Conservation (phyloP, 1,140 invertebrate genomes). For the Drosophila baimaii region DNA sequence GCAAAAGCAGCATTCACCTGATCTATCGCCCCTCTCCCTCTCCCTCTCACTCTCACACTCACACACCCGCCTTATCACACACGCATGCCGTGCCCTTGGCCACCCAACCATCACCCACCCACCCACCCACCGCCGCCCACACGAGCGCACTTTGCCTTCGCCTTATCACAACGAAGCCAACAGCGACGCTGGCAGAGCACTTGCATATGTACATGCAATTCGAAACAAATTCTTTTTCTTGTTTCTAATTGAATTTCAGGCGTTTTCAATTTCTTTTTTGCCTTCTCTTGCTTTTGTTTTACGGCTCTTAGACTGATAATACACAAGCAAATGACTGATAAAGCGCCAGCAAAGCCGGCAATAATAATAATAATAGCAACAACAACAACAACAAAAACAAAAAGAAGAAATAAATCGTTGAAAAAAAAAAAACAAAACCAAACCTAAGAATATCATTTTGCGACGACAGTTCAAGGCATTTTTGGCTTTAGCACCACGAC, state of each 20-base stretch:
- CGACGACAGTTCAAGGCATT: conserved; percentile 29
- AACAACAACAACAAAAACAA: conserved; percentile 6
- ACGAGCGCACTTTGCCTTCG: conserved; percentile 42
- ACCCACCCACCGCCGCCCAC: conserved; percentile 12
- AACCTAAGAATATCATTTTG: conserved; percentile 3
- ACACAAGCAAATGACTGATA: conserved; percentile 52
- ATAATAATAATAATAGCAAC: conserved; percentile 34
- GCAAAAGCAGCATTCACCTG: conserved; percentile 17
- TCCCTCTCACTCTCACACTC: too few relatives aligned
- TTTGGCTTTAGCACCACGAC: conserved; percentile 29
- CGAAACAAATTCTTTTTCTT: conserved; percentile 20
- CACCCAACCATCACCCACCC: conserved; percentile 5
- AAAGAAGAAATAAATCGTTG: not conserved
- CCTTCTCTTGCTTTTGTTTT: conserved; percentile 6
- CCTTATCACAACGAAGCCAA: conserved; percentile 9
- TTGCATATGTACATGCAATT: conserved; percentile 50
- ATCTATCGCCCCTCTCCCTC: conserved; percentile 7
- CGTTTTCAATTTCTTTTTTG: conserved; percentile 41
- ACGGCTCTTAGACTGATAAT: conserved; percentile 49
- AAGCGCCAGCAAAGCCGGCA: conserved; percentile 47
- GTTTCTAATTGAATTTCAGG: conserved; percentile 57
- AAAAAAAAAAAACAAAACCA: not conserved
- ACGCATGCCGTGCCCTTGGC: conserved; percentile 60
- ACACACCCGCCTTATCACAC: conserved; percentile 48
- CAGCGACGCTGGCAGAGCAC: conserved; percentile 8